phyloP scores from a whole-genome alignment of 2,797 vertebrate species.

The Nyctalus aviator region DNA sequence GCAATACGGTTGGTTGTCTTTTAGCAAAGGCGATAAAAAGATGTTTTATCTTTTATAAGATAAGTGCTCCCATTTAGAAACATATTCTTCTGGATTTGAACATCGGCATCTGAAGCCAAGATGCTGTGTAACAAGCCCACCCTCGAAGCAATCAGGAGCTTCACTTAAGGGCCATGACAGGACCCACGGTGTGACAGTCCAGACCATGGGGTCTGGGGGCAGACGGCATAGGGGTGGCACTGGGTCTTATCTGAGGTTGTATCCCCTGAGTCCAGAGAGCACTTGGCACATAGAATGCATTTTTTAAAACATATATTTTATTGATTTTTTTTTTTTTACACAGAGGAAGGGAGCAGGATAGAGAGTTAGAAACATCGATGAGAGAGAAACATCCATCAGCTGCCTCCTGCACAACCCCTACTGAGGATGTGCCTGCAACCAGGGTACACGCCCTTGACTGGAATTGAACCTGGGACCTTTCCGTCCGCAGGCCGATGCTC shows the following conservation, averaged over 20 bases:
- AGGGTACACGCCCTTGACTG: too few species aligned
- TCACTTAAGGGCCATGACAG: accelerated
- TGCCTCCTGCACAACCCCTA: too few species aligned
- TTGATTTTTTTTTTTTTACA: too few species aligned
- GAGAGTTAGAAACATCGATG: too few species aligned
- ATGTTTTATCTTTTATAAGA: too few species aligned
- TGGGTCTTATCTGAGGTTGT: not conserved
- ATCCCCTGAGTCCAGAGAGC: not conserved
- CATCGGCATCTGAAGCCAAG: not conserved
- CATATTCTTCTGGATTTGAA: not conserved
- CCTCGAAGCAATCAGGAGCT: not conserved
- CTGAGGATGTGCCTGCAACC: too few species aligned
- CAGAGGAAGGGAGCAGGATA: too few species aligned
- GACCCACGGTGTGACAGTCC: too few species aligned
- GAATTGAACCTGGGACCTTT: too few species aligned
- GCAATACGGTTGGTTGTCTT: not conserved
- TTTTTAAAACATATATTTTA: not conserved
- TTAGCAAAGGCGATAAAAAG: not conserved
- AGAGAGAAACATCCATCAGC: too few species aligned
- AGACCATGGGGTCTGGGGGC: accelerated
- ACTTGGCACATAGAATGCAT: not conserved
- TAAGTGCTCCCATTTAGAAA: not conserved
- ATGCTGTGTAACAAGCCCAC: not conserved
- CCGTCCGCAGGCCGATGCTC: too few species aligned
- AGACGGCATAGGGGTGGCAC: accelerated